Evolutionary conservation across 2,888 invertebrate species (phyloP), one percentile per base, ranked within the genome.

Genomic region (Toxonevra muliebris): DNA sequence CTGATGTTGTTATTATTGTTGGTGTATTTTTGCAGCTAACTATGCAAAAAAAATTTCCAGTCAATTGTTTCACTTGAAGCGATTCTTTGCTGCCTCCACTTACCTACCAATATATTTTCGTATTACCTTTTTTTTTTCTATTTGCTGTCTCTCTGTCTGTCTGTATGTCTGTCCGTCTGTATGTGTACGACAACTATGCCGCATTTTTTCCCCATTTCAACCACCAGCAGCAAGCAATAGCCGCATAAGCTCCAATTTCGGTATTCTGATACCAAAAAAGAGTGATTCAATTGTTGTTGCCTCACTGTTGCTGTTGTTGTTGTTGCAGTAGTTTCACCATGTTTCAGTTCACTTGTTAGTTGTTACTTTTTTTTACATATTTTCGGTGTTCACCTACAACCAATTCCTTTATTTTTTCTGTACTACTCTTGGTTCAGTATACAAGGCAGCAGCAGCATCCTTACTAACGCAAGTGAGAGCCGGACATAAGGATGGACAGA

Each of bases 1-100:
- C 13, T 40, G 30, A 30, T 41, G 30, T 40, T 41, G 9, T 15
- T 57, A 4, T n/a, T 48, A 7, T 13, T 48, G 13, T 13, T n/a
- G 50, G 41, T 40, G 4, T 76, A 74, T 43, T 52, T 30, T 30
- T 30, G 30, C 30, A 4, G 30, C 30, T 30, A 30, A 30, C 30
- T 30, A 30, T 30, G 30, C 30, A 30, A 30, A 7, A 15, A 15
- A 41, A 40, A 52, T 20, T 52, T 52, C 50, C 53, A 50, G 30
- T 13, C 53, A 62, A 53, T 62, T 62, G 54, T 62, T 62, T 62
- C 42, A 53, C 7, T 30, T 30, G 30, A 30, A 30, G 30, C 30
- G 7, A 30, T 30, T 30, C 30, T 30, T 30, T 30, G 30, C 30
- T 30, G 30, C 30, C 30, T 30, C 30, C 30, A 30, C 7, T 30